Evolutionary conservation across 2,113 vertebrate species (phyloP).

Genomic region (Nanorana parkeri): DNA sequence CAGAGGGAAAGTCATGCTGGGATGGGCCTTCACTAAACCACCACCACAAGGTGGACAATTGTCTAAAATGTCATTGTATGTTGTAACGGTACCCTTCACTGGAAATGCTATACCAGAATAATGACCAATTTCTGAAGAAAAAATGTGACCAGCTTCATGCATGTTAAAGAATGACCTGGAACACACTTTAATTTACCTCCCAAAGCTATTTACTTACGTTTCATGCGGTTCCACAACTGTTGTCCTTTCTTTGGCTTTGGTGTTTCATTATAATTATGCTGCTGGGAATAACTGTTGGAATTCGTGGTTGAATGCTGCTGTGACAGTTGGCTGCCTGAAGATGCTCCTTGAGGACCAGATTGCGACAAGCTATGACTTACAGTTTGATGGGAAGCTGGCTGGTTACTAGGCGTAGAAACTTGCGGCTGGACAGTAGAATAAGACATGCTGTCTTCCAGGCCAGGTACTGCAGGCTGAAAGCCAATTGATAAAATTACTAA

Average conservation of each 20-base stretch:
- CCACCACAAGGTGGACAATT: too few relatives aligned
- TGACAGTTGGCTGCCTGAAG: slow-evolving; percentile 65
- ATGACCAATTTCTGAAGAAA: too few relatives aligned
- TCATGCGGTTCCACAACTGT: slow-evolving; percentile 85
- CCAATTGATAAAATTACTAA: too few relatives aligned
- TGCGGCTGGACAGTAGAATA: slow-evolving; percentile 65
- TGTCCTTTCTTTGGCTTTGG: slow-evolving; percentile 76
- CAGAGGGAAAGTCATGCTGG: too few relatives aligned
- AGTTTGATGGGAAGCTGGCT: slow-evolving; percentile 62
- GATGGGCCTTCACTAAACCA: too few relatives aligned
- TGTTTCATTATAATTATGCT: slow-evolving; percentile 67
- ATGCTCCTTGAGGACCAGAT: slow-evolving; percentile 60
- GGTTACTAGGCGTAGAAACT: slow-evolving; percentile 60
- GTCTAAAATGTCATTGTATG: too few relatives aligned
- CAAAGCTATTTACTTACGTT: slow-evolving; percentile 65
- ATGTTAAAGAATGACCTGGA: too few relatives aligned
- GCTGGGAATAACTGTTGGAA: slow-evolving; percentile 72
- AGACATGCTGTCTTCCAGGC: slow-evolving; percentile 70
- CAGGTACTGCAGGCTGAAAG: slow-evolving; percentile 67
- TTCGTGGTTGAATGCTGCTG: slow-evolving; percentile 70
- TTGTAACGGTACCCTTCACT: too few relatives aligned
- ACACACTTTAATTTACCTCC: background rate
- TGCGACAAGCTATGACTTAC: slow-evolving; percentile 57
- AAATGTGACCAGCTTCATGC: too few relatives aligned
- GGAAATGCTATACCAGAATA: too few relatives aligned